Evolutionary conservation across 2,113 vertebrate species (phyloP).

Genomic region (Sinocyclocheilus anophthalmus): DNA sequence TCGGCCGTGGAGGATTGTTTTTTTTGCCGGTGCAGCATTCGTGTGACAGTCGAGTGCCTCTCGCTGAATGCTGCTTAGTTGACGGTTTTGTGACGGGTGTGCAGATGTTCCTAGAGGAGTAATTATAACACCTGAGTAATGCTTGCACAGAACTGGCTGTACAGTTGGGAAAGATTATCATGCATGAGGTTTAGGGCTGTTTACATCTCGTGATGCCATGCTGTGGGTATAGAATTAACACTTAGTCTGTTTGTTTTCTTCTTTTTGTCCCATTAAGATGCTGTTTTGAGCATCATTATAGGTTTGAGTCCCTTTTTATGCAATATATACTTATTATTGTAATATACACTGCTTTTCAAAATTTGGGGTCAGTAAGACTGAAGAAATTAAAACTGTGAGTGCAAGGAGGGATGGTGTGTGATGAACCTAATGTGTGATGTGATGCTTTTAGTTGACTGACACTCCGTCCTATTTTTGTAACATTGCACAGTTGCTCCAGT

Average conservation of each 20-base stretch:
- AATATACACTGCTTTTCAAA: not conserved
- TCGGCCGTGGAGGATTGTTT: not conserved
- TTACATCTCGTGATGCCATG: not conserved
- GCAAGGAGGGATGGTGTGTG: not conserved
- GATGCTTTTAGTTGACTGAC: not conserved
- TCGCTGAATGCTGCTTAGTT: slow-evolving; percentile 19
- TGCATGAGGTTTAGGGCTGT: not conserved
- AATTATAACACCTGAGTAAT: slow-evolving; percentile 22
- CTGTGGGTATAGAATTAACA: not conserved
- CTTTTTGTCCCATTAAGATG: not conserved
- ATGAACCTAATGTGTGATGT: not conserved
- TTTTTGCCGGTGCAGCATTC: slow-evolving; percentile 15
- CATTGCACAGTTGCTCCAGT: not conserved
- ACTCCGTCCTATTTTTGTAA: not conserved
- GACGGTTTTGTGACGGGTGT: slow-evolving; percentile 15
- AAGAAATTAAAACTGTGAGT: not conserved
- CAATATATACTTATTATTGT: not conserved
- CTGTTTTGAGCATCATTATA: not conserved
- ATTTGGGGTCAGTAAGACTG: not conserved
- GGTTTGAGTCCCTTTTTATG: not conserved
- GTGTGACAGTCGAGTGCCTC: not conserved
- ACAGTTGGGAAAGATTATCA: not conserved
- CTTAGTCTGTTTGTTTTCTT: not conserved
- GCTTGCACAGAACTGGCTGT: not conserved
- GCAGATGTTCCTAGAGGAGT: slow-evolving; percentile 1